These are phyloP conservation scores for Rhizoglyphus robini DNA, from an alignment of 1,140 invertebrate genomes.

Conservation along the genomic window DNA sequence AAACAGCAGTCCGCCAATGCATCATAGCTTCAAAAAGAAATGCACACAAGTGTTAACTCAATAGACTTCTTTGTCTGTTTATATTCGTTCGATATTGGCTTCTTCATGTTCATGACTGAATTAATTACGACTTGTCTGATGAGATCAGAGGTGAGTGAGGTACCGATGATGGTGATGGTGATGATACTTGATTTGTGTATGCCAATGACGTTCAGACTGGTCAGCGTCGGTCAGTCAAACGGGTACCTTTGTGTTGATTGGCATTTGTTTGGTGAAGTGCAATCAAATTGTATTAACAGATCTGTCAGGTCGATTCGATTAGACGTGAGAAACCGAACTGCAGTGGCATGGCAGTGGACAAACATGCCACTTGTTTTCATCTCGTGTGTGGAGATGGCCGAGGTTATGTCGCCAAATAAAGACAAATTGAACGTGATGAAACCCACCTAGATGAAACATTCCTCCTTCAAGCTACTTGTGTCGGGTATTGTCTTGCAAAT, in stretches of 20 bases:
- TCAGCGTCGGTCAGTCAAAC: not conserved
- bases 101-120: not conserved
- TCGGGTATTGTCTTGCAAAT: not conserved
- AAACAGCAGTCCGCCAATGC: not conserved
- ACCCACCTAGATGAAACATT: not conserved
- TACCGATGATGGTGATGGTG: too few species aligned
- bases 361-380: not conserved
- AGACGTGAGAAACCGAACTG: conserved; percentile 10
- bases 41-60: not conserved
- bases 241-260: conserved; percentile 2
- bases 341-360: not conserved
- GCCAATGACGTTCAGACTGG: not conserved
- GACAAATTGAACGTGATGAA: not conserved
- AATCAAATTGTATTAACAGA: not conserved
- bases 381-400: not conserved
- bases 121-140: too few species aligned
- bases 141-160: too few species aligned
- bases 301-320: not conserved
- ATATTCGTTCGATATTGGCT: too few species aligned
- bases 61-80: too few species aligned
- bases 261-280: not conserved
- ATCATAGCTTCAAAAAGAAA: conserved; percentile 3
- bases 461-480: not conserved
- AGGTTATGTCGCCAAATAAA: conserved; percentile 9
- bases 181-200: not conserved